Evolutionary conservation across 2,888 invertebrate genomes (phyloP).

Genomic region (Geophilus truncorum): DNA sequence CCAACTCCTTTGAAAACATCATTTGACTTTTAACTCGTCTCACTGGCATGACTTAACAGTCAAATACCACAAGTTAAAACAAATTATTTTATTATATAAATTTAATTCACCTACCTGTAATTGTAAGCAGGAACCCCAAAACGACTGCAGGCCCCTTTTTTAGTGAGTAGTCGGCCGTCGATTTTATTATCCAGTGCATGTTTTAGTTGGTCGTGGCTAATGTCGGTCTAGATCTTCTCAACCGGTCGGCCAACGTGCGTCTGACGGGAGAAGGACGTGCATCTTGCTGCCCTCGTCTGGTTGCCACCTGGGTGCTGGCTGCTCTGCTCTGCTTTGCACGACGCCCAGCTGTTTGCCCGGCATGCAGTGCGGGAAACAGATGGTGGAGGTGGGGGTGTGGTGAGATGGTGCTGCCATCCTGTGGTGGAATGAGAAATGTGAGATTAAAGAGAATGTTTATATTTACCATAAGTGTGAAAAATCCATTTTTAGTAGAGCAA

Average conservation of each 20-base stretch:
- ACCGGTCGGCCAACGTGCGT: neutral
- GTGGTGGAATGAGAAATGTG: neutral
- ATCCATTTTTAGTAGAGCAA: too few relatives aligned
- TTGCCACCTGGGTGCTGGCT: conserved; percentile 5
- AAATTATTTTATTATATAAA: too few relatives aligned
- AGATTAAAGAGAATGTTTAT: neutral
- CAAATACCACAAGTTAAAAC: neutral
- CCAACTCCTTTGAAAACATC: neutral
- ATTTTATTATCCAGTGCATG: conserved; percentile 12
- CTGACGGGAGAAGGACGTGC: neutral
- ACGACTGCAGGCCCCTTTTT: neutral
- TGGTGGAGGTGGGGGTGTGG: neutral
- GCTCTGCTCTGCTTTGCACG: neutral
- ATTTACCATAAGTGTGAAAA: too few relatives aligned
- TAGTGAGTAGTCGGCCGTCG: neutral
- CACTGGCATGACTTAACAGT: neutral
- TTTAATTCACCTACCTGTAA: neutral
- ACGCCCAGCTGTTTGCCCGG: neutral
- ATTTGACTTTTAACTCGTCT: neutral
- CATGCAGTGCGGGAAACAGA: neutral
- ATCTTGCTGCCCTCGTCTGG: conserved; percentile 20
- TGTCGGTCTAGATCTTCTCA: neutral
- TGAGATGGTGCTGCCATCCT: neutral
- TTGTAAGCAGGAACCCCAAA: neutral
- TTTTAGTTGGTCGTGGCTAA: neutral